These are phyloP conservation scores for Villa cingulata DNA, from an alignment of 2,888 invertebrate species.

Conservation along the genomic window DNA sequence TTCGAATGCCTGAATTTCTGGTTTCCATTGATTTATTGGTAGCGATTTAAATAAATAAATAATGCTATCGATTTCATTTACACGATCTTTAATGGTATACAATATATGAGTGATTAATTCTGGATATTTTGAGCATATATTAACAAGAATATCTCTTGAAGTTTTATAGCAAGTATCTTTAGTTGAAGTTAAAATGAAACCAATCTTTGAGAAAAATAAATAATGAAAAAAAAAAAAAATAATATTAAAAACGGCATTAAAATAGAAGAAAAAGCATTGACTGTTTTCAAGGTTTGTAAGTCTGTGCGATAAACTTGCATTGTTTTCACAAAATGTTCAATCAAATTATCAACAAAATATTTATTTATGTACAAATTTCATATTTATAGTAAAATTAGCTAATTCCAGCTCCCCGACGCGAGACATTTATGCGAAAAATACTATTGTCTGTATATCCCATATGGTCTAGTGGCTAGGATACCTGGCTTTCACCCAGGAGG, in stretches of 20 bases:
- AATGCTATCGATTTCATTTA: conserved; percentile 26
- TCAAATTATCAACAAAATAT: no score
- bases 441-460: no score
- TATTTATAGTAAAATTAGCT: no score
- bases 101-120: conserved; percentile 53
- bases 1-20: conserved; percentile 48
- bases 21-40: conserved; percentile 54
- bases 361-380: no score
- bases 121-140: conserved; percentile 55
- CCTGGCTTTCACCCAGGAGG: conserved; percentile 39
- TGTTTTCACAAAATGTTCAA: no score
- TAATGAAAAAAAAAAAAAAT: not conserved
- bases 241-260: not conserved
- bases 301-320: no score
- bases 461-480: conserved; percentile 39
- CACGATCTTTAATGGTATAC: conserved; percentile 37
- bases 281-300: no score
- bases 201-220: conserved; percentile 41
- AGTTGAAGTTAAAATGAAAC: conserved; percentile 54
- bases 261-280: not conserved
- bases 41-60: conserved; percentile 57
- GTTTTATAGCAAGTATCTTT: conserved; percentile 62
- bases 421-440: no score
- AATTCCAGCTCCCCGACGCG: no score
- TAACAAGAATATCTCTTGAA: conserved; percentile 54